Evolutionary conservation across 2,113 vertebrate species (phyloP).

Genomic region (Isichthys henryi): DNA sequence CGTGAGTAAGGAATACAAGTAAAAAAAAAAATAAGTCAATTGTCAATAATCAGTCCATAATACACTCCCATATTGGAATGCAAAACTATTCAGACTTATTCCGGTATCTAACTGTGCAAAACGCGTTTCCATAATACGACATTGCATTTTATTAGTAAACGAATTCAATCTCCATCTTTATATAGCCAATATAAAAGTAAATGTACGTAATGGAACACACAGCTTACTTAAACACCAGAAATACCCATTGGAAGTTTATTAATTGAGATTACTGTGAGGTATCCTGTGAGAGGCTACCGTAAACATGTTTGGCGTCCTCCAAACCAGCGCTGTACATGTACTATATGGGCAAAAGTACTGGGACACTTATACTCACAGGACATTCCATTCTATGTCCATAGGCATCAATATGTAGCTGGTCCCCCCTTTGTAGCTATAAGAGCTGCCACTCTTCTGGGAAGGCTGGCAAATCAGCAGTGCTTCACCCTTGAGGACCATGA

Average conservation of each 20-base stretch:
- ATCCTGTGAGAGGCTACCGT: neutral
- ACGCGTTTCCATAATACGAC: neutral
- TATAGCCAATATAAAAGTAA: neutral
- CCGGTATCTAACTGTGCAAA: neutral
- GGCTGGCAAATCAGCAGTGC: too few species aligned
- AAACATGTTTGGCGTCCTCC: neutral
- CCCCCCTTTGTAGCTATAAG: neutral
- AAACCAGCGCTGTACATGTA: neutral
- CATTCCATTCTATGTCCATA: neutral
- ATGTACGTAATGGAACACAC: neutral
- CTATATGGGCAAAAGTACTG: neutral
- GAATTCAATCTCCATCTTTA: neutral
- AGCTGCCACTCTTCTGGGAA: neutral
- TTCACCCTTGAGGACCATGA: neutral
- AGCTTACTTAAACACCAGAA: neutral
- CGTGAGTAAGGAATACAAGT: slow-evolving; percentile 64
- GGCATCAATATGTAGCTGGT: neutral
- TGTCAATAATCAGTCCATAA: neutral
- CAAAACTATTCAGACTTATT: neutral
- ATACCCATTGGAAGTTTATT: neutral
- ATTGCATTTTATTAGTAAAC: neutral
- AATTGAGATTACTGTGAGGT: neutral
- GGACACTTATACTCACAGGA: neutral
- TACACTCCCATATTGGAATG: neutral
- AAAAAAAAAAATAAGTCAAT: neutral